phyloP scores from a whole-genome alignment of 2,113 vertebrate species.

The Sapayoa aenigma region DNA sequence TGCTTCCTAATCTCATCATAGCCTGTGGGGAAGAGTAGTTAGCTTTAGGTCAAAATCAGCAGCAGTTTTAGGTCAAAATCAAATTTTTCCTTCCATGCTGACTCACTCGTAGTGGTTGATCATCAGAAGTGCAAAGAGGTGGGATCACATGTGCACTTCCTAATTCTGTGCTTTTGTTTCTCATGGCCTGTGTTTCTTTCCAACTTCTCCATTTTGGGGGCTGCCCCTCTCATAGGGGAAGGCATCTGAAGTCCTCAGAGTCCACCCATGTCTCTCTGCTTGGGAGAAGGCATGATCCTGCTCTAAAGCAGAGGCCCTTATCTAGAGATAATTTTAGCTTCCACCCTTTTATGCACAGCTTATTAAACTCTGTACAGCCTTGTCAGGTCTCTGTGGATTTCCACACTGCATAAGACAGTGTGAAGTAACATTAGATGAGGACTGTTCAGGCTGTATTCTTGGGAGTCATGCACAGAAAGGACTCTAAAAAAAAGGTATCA shows the following conservation, averaged over 20 bases:
- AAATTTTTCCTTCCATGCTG: neutral
- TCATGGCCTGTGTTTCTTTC: neutral
- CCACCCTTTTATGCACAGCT: neutral
- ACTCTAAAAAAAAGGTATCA: neutral
- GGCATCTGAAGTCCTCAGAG: too few relatives aligned
- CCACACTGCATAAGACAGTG: neutral
- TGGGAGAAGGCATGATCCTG: neutral
- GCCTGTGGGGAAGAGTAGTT: neutral
- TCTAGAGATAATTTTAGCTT: neutral
- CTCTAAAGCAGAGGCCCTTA: neutral
- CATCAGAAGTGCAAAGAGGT: neutral
- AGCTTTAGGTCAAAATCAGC: neutral
- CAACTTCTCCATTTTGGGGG: neutral
- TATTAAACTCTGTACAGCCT: neutral
- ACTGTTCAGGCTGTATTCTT: neutral
- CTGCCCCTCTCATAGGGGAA: neutral
- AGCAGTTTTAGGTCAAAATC: too few relatives aligned
- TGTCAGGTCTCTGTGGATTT: neutral
- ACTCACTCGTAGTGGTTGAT: neutral
- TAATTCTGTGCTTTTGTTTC: neutral
- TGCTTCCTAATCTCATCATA: neutral
- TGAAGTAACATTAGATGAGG: neutral
- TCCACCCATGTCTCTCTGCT: rapidly evolving
- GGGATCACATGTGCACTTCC: neutral
- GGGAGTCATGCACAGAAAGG: neutral